Percentiles rank a stretch among this genome's conserved stretches.
Conservation (phyloP, 2,888 invertebrate species). For the Eudasyphora cyanicolor region DNA sequence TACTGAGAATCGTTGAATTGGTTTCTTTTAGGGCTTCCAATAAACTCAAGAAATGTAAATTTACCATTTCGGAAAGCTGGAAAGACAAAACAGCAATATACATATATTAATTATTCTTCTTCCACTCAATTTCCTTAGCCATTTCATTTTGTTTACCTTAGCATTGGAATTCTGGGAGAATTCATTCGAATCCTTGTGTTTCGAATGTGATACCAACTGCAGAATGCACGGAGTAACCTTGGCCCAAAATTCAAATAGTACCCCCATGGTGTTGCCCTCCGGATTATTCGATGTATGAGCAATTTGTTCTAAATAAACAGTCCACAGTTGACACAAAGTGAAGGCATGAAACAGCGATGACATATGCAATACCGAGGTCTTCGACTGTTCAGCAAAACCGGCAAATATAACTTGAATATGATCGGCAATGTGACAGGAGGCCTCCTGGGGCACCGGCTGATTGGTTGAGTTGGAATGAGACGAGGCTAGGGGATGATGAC, state of each 20-base stretch:
- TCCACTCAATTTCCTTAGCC: background rate
- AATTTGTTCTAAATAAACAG: slow-evolving; percentile 96
- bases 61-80: slow-evolving; percentile 98
- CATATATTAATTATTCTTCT: background rate
- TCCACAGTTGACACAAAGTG: slow-evolving; percentile 99
- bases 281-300: slow-evolving; percentile 85
- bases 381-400: slow-evolving; percentile 97
- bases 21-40: slow-evolving; percentile 97
- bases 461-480: slow-evolving; percentile 75
- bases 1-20: slow-evolving; percentile 94
- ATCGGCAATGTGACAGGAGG: slow-evolving; percentile 97
- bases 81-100: background rate
- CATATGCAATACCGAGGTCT: slow-evolving; percentile 95
- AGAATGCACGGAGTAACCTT: slow-evolving; percentile 97
- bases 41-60: slow-evolving; percentile 96
- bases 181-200: slow-evolving; percentile 83
- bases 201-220: slow-evolving; percentile 94
- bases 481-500: slow-evolving; percentile 70
- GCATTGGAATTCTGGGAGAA: slow-evolving; percentile 71
- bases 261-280: slow-evolving; percentile 89
- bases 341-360: slow-evolving; percentile 98
- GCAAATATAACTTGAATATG: slow-evolving; percentile 97
- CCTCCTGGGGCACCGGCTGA: slow-evolving; percentile 96
- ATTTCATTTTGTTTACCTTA: slow-evolving; percentile 60
- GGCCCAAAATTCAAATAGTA: slow-evolving; percentile 98